These are phyloP conservation scores for Leucopsar rothschildi DNA, from an alignment of 2,113 vertebrate species.

Conservation along the genomic window DNA sequence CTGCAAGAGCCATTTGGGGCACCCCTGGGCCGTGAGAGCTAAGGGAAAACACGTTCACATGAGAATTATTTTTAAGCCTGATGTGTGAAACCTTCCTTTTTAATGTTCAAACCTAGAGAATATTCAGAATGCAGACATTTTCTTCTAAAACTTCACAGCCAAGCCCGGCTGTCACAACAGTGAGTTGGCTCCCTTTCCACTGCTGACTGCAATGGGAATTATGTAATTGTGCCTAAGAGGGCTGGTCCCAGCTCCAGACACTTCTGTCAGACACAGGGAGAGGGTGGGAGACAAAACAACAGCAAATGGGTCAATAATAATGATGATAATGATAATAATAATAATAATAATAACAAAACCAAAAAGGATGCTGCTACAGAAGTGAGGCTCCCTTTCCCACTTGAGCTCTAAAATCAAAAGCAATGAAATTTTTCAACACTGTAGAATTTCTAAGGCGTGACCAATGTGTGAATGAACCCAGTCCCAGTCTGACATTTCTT, in stretches of 20 bases:
- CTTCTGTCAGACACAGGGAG: not conserved
- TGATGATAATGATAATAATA: too few species aligned
- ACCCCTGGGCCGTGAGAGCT: accelerated
- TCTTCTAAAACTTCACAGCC: not conserved
- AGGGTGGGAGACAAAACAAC: not conserved
- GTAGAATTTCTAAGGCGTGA: not conserved
- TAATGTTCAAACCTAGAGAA: not conserved
- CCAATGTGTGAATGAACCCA: accelerated
- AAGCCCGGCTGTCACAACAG: not conserved
- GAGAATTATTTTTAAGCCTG: not conserved
- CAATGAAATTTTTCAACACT: not conserved
- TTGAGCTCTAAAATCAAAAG: not conserved
- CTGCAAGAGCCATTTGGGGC: not conserved
- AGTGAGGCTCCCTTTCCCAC: not conserved
- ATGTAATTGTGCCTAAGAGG: not conserved
- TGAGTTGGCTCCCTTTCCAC: not conserved
- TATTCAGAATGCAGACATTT: not conserved
- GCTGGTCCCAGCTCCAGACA: not conserved
- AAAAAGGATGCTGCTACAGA: not conserved
- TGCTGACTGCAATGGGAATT: not conserved
- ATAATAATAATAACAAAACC: accelerated
- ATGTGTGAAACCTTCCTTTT: not conserved
- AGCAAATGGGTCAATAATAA: not conserved
- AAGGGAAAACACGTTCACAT: not conserved
- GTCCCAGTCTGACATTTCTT: not conserved